Base-by-base conservation (phyloP, 2,888 invertebrate genomes). In the Calameuta pallipes region DNA sequence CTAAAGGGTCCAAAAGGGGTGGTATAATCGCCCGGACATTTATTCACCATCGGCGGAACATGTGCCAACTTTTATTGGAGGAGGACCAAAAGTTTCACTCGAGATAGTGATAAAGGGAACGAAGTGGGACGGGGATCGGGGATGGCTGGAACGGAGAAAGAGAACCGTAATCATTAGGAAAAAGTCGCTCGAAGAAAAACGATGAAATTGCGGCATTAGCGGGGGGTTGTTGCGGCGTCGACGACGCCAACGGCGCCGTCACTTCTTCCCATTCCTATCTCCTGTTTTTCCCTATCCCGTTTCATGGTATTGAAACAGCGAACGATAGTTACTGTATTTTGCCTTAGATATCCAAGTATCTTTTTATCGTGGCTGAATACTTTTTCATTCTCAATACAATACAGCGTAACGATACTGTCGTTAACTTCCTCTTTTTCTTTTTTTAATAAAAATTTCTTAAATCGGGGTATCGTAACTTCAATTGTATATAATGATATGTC, bases 11-110 rank as follows among this genome's bases (percentile, higher is more conserved):
- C 15, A 15, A 41, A 41, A 81, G 81, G 80, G 82, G 82, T 75
- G 85, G 83, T 87, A 87, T 88, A 89, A 89, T 89, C 85, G 87
- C 81, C 84, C 82, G 81, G 88, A 85, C 89, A 87, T 88, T 89
- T 89, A 89, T 89, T 88, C 88, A 85, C 83, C 86, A 85, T 86
- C 84, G 85, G 77, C 78, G 83, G 81, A 85, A 85, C 87, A 88
- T 87, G 86, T 87, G 89, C 87, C 87, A 88, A 90, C 86, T 90
- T 90, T 89, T 84, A 85, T 87, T 87, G 89, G 89, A 89, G 84
- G 81, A 85, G 83, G 86, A 89, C 88, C 89, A 87, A 89, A 90
- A 89, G 88, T 89, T 89, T 87, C 81, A 80, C 78, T 79, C 71
- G 75, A 35, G 69, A 75, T 41, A 77, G 74, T 73, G 35, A 75